Evolutionary conservation across 2,888 invertebrate species (phyloP).

Genomic region (Seira sanloemensis): DNA sequence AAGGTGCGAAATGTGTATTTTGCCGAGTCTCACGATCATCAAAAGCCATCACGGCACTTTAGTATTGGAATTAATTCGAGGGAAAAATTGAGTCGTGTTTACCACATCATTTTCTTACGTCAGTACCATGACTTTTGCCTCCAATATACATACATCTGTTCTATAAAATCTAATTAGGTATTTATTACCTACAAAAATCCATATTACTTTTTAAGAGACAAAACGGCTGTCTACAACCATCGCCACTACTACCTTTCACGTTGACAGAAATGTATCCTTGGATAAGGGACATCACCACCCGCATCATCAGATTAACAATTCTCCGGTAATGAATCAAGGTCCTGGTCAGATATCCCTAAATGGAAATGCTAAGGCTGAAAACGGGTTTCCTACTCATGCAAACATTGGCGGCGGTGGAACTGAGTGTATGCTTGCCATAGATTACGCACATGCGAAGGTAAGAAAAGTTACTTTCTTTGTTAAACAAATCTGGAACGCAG

Average conservation of each 20-base stretch:
- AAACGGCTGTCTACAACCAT: no score
- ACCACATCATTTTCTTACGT: conserved; percentile 19
- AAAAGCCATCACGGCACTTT: conserved; percentile 27
- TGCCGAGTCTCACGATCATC: conserved; percentile 44
- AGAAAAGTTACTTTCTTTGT: conserved; percentile 73
- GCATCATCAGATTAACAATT: conserved; percentile 61
- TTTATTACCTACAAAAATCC: no score
- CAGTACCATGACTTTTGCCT: conserved; percentile 43
- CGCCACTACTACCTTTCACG: conserved; percentile 62
- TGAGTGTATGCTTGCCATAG: conserved; percentile 84
- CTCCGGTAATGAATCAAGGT: conserved; percentile 54
- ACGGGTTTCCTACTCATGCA: conserved; percentile 69
- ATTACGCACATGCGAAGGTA: conserved; percentile 83
- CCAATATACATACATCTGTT: no score
- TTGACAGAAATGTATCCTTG: conserved; percentile 71
- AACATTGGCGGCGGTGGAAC: conserved; percentile 76
- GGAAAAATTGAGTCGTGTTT: neutral
- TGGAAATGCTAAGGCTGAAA: conserved; percentile 74
- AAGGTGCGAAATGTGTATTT: conserved; percentile 56
- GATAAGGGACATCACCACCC: conserved; percentile 71
- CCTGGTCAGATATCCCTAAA: conserved; percentile 61
- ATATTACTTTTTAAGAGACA: no score
- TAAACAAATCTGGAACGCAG: no score
- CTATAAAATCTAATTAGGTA: no score
- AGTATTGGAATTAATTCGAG: conserved; percentile 22